Conservation (phyloP, 2,113 vertebrate species). For the Dendrocopos noguchii region DNA sequence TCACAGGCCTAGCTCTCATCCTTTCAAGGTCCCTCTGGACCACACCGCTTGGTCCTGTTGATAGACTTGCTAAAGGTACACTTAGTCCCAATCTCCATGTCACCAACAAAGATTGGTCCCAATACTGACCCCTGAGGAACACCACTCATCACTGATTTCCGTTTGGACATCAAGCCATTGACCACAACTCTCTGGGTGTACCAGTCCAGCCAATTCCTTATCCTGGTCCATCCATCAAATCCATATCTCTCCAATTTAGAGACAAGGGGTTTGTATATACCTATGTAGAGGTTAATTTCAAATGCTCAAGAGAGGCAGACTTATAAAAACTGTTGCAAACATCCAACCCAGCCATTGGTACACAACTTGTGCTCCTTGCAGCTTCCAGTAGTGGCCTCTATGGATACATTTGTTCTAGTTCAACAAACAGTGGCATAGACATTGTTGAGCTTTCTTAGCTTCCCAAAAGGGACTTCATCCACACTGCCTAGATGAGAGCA, state of each 20-base stretch:
- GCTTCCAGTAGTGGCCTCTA: neutral
- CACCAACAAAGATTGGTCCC: neutral
- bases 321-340: neutral
- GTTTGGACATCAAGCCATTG: no score
- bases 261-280: neutral
- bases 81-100: neutral
- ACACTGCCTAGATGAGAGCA: neutral
- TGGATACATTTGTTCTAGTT: neutral
- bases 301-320: neutral
- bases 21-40: neutral
- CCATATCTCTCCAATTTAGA: neutral
- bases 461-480: neutral
- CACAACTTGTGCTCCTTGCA: neutral
- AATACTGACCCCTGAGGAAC: no score
- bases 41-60: neutral
- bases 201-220: neutral
- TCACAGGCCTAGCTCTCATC: neutral
- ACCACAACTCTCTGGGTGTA: neutral
- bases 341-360: neutral
- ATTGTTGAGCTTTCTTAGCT: neutral
- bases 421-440: neutral
- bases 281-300: neutral
- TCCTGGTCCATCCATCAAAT: neutral
- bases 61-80: no score
- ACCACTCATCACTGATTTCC: no score